A percentile compares a stretch with the other conserved stretches of the same genome.
Evolutionary conservation across 1,140 invertebrate genomes (phyloP).

Genomic region (Pseudobourletiella spinata): DNA sequence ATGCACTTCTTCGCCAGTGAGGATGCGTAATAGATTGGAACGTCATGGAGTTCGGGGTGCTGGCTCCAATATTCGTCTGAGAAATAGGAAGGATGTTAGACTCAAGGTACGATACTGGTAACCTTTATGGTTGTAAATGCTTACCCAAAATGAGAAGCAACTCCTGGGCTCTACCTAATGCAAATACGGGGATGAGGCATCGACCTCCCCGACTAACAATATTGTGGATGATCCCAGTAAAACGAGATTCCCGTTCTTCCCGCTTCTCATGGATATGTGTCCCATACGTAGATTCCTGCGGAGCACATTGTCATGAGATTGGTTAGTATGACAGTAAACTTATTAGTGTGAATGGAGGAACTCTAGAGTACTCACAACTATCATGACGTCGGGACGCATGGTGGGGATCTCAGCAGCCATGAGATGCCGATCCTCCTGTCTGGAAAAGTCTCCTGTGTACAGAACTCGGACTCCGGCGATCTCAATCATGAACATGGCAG

Average conservation of each 20-base stretch:
- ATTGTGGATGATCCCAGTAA: conserved; percentile 90
- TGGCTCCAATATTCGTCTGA: conserved; percentile 95
- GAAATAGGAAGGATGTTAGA: no score
- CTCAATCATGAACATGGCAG: conserved; percentile 99
- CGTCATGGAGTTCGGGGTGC: conserved; percentile 96
- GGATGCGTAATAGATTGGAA: conserved; percentile 99
- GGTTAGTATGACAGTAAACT: no score
- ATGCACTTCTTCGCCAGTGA: conserved; percentile 99
- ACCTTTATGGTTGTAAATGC: no score
- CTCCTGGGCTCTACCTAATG: conserved; percentile 94
- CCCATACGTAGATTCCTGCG: conserved; percentile 94
- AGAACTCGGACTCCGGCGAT: conserved; percentile 94
- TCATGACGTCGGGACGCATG: conserved; percentile 90
- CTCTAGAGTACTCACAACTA: conserved; percentile 73
- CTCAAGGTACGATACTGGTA: no score
- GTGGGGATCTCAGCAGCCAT: conserved; percentile 98
- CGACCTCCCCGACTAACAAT: conserved; percentile 92
- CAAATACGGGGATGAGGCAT: conserved; percentile 98
- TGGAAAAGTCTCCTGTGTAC: conserved; percentile 97
- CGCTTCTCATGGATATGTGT: conserved; percentile 98
- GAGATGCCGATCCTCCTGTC: conserved; percentile 97
- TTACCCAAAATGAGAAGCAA: conserved; percentile 80
- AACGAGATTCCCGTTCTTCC: conserved; percentile 89
- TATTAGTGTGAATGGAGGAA: no score
- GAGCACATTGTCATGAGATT: no score